These are phyloP conservation scores for Hucho hucho DNA, from an alignment of 2,113 vertebrate species.

Conservation along the genomic window DNA sequence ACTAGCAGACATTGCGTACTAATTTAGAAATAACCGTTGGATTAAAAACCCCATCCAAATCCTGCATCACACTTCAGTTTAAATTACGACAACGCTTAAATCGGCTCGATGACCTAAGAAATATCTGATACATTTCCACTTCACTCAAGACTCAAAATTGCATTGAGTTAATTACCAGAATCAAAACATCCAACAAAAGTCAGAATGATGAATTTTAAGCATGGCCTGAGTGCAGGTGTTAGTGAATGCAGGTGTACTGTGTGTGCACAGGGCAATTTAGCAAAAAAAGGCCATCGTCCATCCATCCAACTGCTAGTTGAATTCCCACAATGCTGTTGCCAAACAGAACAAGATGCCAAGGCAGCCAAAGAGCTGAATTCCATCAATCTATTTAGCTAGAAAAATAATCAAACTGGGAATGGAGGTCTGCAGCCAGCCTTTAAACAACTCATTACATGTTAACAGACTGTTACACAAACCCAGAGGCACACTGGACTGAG, in stretches of 20 bases:
- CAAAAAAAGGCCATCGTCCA: background rate
- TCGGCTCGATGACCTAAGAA: too few relatives aligned
- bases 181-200: background rate
- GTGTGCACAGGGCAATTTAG: background rate
- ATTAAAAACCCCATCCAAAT: background rate
- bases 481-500: constrained; percentile 14
- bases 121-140: constrained; percentile 6
- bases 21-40: background rate
- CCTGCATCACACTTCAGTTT: too few relatives aligned
- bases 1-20: constrained; percentile 3
- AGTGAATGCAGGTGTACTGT: constrained; percentile 15
- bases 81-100: too few relatives aligned
- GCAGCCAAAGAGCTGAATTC: constrained; percentile 17
- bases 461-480: constrained; percentile 31
- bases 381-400: constrained; percentile 32
- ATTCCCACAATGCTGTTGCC: constrained; percentile 8
- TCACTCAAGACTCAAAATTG: background rate
- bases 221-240: background rate
- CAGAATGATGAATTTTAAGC: background rate
- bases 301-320: constrained; percentile 1
- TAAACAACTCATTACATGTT: constrained; percentile 36
- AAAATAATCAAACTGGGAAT: constrained; percentile 29
- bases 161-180: background rate
- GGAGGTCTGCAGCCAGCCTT: constrained; percentile 13
- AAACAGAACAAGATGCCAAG: constrained; percentile 29